Base-by-base conservation (phyloP, 2,113 vertebrate species). In the Callaeas wilsoni region DNA sequence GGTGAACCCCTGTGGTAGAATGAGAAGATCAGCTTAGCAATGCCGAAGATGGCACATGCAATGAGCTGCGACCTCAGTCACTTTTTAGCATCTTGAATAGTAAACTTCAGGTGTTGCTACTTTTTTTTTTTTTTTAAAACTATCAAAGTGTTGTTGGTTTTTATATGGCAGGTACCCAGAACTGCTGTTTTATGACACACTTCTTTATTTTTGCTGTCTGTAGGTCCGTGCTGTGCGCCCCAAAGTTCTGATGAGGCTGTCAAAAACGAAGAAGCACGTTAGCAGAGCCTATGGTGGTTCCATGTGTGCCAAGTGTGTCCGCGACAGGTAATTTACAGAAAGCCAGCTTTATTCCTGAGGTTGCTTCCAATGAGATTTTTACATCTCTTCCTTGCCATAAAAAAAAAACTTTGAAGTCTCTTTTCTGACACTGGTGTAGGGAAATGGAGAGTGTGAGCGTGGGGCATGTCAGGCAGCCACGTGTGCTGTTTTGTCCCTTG, bases 241-340 rank as follows among this genome's bases (percentile, higher is more conserved):
- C 81, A 99, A 99, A 97, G 99, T 99, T 84, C 98, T 99, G 32
- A 99, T 99, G 99, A 99, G 99, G 94, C 98, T 99, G 92, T 99
- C 99, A 23, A 99, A 99, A 96, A 99, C 99, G 0, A 99, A 99
- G 97, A 99, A 99, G 93, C 99, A 99, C 0, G 99, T 99, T 73
- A 99, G 99, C 98, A 98, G 99, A 94, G 99, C 99, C 47, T 99
- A 99, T 13, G 99, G 99, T 52, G 99, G 99, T 23, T 99, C 99
- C 96, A 99, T 99, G 99, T 99, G 99, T 63, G 99, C 99, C 49
- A 99, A 99, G 94, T 99, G 98, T 97, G 99, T 99, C 77, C 99
- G 99, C 2, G 99, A 99, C 98, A 99, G 99, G 99, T 99, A 96
- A 98, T n/a, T 12, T 13, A 2, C 20, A 25, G 35, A 29, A 30